These are phyloP conservation scores for Scortum barcoo DNA, from an alignment of 2,113 vertebrate genomes.

Conservation along the genomic window DNA sequence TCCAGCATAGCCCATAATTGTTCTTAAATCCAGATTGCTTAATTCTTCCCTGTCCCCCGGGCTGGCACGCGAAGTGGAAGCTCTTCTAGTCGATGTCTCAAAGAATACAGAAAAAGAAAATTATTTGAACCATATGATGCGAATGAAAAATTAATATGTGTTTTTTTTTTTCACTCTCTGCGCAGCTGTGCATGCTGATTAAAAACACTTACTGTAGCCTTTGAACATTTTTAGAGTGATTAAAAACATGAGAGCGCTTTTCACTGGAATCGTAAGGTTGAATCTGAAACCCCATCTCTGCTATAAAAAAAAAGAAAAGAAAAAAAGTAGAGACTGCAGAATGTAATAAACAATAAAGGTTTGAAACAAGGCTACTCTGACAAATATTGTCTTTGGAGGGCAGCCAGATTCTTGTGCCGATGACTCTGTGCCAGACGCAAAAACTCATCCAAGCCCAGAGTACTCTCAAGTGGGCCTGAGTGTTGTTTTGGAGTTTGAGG, in stretches of 20 bases:
- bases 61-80: constrained; percentile 45
- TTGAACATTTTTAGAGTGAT: constrained; percentile 68
- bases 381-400: constrained; percentile 85
- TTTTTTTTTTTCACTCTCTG: constrained; percentile 23
- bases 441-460: constrained; percentile 79
- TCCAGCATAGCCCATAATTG: constrained; percentile 29
- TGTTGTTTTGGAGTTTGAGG: constrained; percentile 83
- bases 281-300: constrained; percentile 67
- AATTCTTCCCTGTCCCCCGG: constrained; percentile 36
- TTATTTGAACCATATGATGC: constrained; percentile 69
- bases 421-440: constrained; percentile 78
- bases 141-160: constrained; percentile 54
- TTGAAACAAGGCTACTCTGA: constrained; percentile 82
- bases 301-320: constrained; percentile 46
- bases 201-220: constrained; percentile 59
- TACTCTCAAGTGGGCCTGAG: constrained; percentile 80
- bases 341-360: constrained; percentile 83
- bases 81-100: constrained; percentile 43
- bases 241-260: constrained; percentile 64
- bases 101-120: constrained; percentile 44
- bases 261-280: constrained; percentile 60
- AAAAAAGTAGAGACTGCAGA: constrained; percentile 58
- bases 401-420: constrained; percentile 79
- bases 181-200: constrained; percentile 68
- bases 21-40: constrained; percentile 51